phyloP scores from a whole-genome alignment of 2,113 vertebrate species.

The Mormyrus lacerda region DNA sequence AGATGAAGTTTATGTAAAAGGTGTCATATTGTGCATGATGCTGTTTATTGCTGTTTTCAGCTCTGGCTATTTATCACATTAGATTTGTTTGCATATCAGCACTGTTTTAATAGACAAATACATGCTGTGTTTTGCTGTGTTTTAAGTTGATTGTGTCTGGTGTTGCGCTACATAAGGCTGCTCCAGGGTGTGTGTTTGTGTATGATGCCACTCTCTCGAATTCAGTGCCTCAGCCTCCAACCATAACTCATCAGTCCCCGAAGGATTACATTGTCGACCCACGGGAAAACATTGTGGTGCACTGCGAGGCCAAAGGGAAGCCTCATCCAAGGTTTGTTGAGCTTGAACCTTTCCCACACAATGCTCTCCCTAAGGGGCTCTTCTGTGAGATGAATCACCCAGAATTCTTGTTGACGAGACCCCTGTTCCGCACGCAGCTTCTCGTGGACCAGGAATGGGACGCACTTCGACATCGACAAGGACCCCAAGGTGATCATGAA shows the following conservation, averaged over 20 bases:
- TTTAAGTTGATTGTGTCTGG: not conserved
- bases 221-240: constrained; percentile 89
- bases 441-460: constrained; percentile 90
- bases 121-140: not conserved
- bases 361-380: not conserved
- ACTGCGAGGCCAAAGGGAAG: constrained; percentile 94
- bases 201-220: constrained; percentile 18
- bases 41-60: not conserved
- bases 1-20: not conserved
- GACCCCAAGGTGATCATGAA: constrained; percentile 83
- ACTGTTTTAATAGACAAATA: not conserved
- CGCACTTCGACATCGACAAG: constrained; percentile 88
- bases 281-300: constrained; percentile 89
- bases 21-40: not conserved
- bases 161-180: not conserved
- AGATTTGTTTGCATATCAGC: not conserved
- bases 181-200: not conserved
- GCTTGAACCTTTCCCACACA: constrained; percentile 15
- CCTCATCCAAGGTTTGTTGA: constrained; percentile 80
- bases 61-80: not conserved
- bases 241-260: constrained; percentile 86
- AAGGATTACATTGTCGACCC: constrained; percentile 97
- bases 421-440: constrained; percentile 60
- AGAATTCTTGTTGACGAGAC: not conserved
- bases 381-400: not conserved